phyloP scores from a whole-genome alignment of 2,113 vertebrate genomes.

The Irena cyanogastra region DNA sequence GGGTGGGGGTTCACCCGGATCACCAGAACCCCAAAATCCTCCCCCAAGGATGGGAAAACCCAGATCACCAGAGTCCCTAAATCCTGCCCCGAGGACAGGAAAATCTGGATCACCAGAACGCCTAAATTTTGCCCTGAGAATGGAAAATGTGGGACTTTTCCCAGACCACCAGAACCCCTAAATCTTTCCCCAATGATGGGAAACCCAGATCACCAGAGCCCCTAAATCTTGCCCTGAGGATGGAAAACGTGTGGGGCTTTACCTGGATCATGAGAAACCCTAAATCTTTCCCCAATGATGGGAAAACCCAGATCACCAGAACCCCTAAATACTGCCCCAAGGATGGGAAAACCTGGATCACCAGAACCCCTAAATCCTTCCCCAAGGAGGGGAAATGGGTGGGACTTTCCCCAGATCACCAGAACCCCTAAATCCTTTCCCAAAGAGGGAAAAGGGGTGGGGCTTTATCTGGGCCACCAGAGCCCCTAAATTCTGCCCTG shows the following conservation, averaged over 20 bases:
- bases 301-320: no score
- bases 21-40: neutral
- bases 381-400: neutral
- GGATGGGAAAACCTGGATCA: no score
- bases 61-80: neutral
- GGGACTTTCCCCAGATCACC: rapidly evolving
- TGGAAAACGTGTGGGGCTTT: neutral
- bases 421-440: neutral
- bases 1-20: rapidly evolving
- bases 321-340: no score
- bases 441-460: neutral
- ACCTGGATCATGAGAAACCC: rapidly evolving
- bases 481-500: rapidly evolving
- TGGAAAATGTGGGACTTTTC: no score
- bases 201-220: neutral
- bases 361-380: neutral
- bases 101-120: neutral
- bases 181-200: neutral
- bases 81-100: neutral
- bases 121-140: neutral
- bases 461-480: no score
- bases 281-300: no score
- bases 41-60: neutral
- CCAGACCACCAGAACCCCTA: no score
- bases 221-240: neutral